A percentile compares a stretch with the other conserved stretches of the same genome.
Conservation (phyloP, 1,140 invertebrate species). For the Solenopsis fugax region DNA sequence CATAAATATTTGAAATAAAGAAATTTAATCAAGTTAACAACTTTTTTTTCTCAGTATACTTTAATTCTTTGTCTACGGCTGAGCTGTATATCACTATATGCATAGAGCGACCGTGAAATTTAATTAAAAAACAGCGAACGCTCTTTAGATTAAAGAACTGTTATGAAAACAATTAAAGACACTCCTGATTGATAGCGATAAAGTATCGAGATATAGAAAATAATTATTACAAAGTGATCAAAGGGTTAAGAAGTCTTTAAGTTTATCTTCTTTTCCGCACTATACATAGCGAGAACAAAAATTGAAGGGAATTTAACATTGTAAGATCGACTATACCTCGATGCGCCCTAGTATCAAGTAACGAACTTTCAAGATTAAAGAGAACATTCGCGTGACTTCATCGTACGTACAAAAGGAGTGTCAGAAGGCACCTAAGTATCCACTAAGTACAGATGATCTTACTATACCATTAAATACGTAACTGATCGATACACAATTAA, state of each 20-base stretch:
- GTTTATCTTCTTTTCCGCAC: not conserved
- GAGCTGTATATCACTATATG: not conserved
- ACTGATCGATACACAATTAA: conserved; percentile 70
- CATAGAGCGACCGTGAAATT: not conserved
- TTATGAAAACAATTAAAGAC: not conserved
- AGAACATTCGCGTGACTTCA: conserved; percentile 2
- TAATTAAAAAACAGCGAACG: not conserved
- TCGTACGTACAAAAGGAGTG: not conserved
- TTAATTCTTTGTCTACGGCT: not conserved
- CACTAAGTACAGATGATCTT: conserved; percentile 59
- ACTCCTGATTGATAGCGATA: not conserved
- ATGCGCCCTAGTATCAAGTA: not conserved
- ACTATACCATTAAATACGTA: conserved; percentile 70
- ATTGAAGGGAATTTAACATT: not conserved
- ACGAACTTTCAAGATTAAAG: not conserved
- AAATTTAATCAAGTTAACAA: too few relatives aligned
- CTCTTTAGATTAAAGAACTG: not conserved
- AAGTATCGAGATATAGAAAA: not conserved
- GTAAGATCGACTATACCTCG: not conserved
- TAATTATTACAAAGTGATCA: not conserved
- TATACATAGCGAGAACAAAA: not conserved
- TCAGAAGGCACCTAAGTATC: conserved; percentile 47
- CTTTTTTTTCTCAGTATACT: too few relatives aligned
- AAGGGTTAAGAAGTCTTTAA: not conserved
- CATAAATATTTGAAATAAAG: too few relatives aligned